Evolutionary conservation across 2,113 vertebrate species (phyloP).

Genomic region (Grallaria varia): DNA sequence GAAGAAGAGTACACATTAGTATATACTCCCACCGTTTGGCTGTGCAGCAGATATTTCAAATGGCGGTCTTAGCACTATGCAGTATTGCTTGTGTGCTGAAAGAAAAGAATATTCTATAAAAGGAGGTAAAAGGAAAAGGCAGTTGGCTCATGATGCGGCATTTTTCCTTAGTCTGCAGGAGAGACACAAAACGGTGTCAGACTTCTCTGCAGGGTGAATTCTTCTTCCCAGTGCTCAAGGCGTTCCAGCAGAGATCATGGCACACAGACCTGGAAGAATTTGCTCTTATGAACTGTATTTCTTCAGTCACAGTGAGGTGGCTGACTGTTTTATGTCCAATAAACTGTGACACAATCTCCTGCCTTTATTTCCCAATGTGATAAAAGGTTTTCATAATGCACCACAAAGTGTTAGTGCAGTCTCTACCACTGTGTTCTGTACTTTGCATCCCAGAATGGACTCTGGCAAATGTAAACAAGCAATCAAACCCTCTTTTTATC

Average conservation of each 20-base stretch:
- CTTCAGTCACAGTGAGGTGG: not conserved
- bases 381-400: constrained; percentile 33
- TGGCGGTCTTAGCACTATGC: not conserved
- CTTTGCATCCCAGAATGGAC: constrained; percentile 2
- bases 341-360: not conserved
- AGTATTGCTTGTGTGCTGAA: not conserved
- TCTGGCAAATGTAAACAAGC: not conserved
- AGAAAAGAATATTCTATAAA: not conserved
- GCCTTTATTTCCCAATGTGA: constrained; percentile 1
- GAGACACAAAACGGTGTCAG: not conserved
- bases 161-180: not conserved
- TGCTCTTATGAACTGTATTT: not conserved
- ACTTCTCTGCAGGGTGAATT: not conserved
- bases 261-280: not conserved
- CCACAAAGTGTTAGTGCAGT: not conserved
- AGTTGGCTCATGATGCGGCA: not conserved
- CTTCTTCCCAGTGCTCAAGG: not conserved
- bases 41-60: not conserved
- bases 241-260: not conserved
- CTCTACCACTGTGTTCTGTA: not conserved
- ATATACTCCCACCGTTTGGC: not conserved
- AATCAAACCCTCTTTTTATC: not conserved
- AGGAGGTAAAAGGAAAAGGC: not conserved
- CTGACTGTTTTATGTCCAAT: not conserved
- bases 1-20: not conserved